Conservation (phyloP, 2,797 vertebrate genomes). For the Myiothlypis chrysogaster region DNA sequence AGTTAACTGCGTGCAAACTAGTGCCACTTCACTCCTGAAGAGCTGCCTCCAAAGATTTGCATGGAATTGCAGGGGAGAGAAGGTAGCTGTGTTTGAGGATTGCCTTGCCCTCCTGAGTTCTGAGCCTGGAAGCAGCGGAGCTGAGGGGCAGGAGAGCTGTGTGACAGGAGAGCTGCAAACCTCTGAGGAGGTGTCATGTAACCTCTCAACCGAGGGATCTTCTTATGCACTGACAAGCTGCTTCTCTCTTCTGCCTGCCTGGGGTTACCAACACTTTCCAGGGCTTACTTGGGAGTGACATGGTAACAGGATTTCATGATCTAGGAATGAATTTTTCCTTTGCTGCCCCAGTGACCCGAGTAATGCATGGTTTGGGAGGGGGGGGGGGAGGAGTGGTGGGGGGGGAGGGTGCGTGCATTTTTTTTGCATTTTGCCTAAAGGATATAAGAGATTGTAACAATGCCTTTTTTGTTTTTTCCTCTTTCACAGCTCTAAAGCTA, state of each 20-base stretch:
- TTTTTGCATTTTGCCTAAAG: not conserved
- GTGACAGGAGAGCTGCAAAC: not conserved
- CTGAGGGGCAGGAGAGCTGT: not conserved
- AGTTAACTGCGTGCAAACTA: not conserved
- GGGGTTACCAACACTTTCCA: not conserved
- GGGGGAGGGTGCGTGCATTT: not conserved
- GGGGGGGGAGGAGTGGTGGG: rapidly evolving
- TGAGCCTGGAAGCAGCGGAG: not conserved
- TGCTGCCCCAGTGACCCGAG: not conserved
- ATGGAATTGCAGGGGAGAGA: not conserved
- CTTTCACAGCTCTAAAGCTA: slow-evolving; percentile 6
- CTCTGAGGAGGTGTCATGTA: slow-evolving; percentile 15
- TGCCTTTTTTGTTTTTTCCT: not conserved
- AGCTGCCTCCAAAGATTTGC: not conserved
- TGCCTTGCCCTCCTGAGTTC: not conserved
- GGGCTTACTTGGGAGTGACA: not conserved
- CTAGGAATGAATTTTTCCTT: not conserved
- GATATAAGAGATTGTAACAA: not conserved
- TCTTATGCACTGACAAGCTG: not conserved
- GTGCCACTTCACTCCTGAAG: not conserved
- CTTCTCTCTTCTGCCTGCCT: not conserved
- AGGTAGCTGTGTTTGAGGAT: not conserved
- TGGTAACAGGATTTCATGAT: not conserved
- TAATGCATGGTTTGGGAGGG: not conserved
- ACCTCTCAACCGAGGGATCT: not conserved